These are phyloP conservation scores for Alviniconcha marisindica DNA, from an alignment of 1,140 invertebrate genomes.

Conservation along the genomic window DNA sequence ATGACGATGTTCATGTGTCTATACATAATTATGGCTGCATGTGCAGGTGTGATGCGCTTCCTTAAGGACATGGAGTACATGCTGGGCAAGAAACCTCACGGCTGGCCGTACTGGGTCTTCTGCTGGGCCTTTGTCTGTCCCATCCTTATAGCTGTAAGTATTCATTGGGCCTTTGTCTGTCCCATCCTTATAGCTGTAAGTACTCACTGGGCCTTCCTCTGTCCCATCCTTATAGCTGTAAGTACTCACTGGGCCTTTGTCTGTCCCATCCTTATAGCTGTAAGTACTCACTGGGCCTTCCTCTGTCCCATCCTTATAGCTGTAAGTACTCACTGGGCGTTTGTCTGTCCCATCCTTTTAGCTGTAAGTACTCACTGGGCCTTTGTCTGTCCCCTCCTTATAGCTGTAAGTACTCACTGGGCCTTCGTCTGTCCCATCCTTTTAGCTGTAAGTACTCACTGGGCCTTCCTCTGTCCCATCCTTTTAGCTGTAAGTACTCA, in stretches of 20 bases:
- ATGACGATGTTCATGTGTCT: too few relatives aligned
- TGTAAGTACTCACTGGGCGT: neutral
- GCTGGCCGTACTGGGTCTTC: constrained; percentile 63
- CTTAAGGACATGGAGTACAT: constrained; percentile 73
- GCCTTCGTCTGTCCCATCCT: too few relatives aligned
- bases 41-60: constrained; percentile 77
- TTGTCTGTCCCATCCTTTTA: too few relatives aligned
- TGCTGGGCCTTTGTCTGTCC: constrained; percentile 60
- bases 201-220: neutral
- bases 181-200: neutral
- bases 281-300: neutral
- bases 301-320: neutral
- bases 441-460: too few relatives aligned
- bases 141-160: constrained; percentile 58
- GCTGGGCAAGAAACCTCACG: constrained; percentile 54
- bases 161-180: too few relatives aligned
- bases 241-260: too few relatives aligned
- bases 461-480: too few relatives aligned
- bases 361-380: too few relatives aligned
- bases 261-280: neutral
- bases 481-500: too few relatives aligned
- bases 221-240: neutral
- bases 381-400: too few relatives aligned
- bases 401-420: too few relatives aligned
- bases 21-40: neutral